These are phyloP conservation scores for Melieria crassipennis DNA, from an alignment of 2,888 invertebrate genomes.

Conservation along the genomic window DNA sequence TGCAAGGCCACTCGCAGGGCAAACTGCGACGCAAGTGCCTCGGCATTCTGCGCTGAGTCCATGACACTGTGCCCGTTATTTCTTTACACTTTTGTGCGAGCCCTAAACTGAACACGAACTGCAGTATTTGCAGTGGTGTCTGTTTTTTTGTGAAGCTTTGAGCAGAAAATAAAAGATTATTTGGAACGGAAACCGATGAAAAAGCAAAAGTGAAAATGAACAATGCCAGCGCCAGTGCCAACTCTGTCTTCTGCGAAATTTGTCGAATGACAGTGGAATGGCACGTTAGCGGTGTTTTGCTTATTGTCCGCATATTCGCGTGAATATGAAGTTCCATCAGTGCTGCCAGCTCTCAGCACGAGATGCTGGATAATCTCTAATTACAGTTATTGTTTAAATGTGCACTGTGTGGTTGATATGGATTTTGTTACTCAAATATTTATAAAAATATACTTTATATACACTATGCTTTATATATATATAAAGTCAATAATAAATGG, in stretches of 20 bases:
- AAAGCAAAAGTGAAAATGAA: not conserved
- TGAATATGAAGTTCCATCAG: too few relatives aligned
- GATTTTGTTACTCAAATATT: too few relatives aligned
- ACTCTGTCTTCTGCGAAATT: slow-evolving; percentile 23
- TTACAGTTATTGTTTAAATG: too few relatives aligned
- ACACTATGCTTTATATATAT: too few relatives aligned
- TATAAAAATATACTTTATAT: too few relatives aligned
- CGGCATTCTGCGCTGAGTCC: slow-evolving; percentile 23
- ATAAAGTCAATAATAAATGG: too few relatives aligned
- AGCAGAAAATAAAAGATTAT: not conserved
- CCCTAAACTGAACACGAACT: not conserved
- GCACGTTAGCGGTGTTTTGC: too few relatives aligned
- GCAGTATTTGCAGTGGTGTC: not conserved
- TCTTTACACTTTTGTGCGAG: not conserved
- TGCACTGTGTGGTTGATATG: too few relatives aligned
- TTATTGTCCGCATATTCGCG: too few relatives aligned
- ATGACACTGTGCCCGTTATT: not conserved
- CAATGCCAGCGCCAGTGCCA: not conserved
- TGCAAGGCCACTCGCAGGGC: slow-evolving; percentile 80
- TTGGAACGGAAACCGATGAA: not conserved
- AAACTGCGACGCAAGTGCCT: slow-evolving; percentile 52
- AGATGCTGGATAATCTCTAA: too few relatives aligned
- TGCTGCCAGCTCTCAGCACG: too few relatives aligned
- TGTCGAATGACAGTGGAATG: not conserved
- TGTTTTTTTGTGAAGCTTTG: not conserved